A percentile compares a stretch with the other conserved stretches of the same genome.
Conservation (phyloP, 2,888 invertebrate genomes). For the Drosophila robusta region DNA sequence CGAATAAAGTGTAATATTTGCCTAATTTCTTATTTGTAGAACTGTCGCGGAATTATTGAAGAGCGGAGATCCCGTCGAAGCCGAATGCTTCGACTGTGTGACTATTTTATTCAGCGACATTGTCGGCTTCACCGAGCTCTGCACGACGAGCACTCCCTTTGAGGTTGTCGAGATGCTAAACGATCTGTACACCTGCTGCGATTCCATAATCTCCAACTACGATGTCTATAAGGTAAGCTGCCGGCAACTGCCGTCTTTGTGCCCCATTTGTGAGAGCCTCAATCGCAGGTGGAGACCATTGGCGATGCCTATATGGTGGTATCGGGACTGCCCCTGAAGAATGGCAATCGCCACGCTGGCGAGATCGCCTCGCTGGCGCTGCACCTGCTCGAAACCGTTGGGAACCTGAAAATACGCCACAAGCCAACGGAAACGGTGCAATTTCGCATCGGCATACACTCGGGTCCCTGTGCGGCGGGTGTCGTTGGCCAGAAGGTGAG, state of each 20-base stretch:
- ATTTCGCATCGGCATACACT: conserved; percentile 90
- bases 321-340: conserved; percentile 91
- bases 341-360: conserved; percentile 90
- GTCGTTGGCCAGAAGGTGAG: conserved; percentile 90
- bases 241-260: not conserved
- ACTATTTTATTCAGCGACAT: conserved; percentile 94
- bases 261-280: fast-evolving
- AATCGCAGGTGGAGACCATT: conserved; percentile 89
- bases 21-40: conserved; percentile 84
- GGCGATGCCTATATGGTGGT: conserved; percentile 94
- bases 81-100: conserved; percentile 92
- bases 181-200: conserved; percentile 94
- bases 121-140: conserved; percentile 92
- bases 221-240: conserved; percentile 92
- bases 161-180: conserved; percentile 95
- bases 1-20: not conserved
- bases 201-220: conserved; percentile 94
- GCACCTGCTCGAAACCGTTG: conserved; percentile 89
- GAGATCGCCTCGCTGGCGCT: conserved; percentile 92
- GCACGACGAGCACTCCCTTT: conserved; percentile 91
- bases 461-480: conserved; percentile 92
- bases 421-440: conserved; percentile 88
- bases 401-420: conserved; percentile 89
- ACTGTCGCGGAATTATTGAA: conserved; percentile 93
- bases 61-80: conserved; percentile 91